Percentiles rank a stretch among this genome's conserved stretches.
phyloP scores from a whole-genome alignment of 2,888 invertebrate genomes.

The Polylopha cassiicola region DNA sequence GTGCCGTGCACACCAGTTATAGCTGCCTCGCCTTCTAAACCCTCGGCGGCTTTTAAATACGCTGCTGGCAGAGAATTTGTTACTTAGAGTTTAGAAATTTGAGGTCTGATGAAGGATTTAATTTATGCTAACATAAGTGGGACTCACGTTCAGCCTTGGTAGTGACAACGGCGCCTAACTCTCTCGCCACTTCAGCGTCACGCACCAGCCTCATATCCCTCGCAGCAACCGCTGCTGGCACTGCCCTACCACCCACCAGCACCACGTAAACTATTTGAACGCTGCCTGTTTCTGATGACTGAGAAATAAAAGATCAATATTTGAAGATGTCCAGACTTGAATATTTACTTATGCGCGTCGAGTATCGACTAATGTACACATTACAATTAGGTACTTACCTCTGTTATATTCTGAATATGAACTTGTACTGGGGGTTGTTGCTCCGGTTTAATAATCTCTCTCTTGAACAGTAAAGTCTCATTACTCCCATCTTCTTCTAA shows the following conservation, averaged over 20 bases:
- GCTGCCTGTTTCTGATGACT: slow-evolving; percentile 72
- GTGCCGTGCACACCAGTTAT: slow-evolving; percentile 49
- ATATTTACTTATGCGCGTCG: neutral
- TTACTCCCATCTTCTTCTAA: slow-evolving; percentile 56
- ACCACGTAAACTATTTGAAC: slow-evolving; percentile 88
- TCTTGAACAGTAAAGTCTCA: slow-evolving; percentile 58
- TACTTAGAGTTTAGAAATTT: slow-evolving; percentile 13
- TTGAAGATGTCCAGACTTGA: neutral
- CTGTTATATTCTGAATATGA: slow-evolving; percentile 81
- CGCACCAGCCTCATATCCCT: slow-evolving; percentile 89
- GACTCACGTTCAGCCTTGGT: slow-evolving; percentile 91
- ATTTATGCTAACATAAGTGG: neutral
- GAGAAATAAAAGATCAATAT: slow-evolving; percentile 9
- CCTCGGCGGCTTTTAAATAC: slow-evolving; percentile 81
- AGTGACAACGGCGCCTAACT: slow-evolving; percentile 85
- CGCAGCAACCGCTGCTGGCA: slow-evolving; percentile 87
- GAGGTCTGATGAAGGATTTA: too few relatives aligned
- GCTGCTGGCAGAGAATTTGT: slow-evolving; percentile 67
- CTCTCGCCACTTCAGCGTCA: slow-evolving; percentile 84
- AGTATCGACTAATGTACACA: neutral
- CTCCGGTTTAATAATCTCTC: slow-evolving; percentile 68
- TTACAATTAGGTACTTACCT: slow-evolving; percentile 40
- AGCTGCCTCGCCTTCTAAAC: slow-evolving; percentile 75
- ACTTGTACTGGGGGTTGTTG: slow-evolving; percentile 79
- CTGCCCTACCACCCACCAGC: slow-evolving; percentile 86